Evolutionary conservation across 2,113 vertebrate species (phyloP).

Genomic region (Osmerus eperlanus): DNA sequence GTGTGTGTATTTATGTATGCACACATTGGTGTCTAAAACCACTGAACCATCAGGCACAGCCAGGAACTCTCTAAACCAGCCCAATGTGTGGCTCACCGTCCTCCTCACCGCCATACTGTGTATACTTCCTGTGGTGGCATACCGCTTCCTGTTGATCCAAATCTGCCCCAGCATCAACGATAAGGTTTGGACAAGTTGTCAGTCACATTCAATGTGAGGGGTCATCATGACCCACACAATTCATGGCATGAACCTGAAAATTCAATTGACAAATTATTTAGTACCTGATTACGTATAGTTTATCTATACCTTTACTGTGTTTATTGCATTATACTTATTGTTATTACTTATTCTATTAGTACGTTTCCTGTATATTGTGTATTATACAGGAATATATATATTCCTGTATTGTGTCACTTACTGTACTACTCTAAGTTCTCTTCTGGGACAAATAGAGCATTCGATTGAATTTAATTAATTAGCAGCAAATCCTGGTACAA

Average conservation of each 20-base stretch:
- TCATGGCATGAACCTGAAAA: too few species aligned
- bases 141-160: conserved; percentile 78
- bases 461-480: too few species aligned
- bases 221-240: background rate
- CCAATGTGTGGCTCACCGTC: conserved; percentile 83
- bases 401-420: too few species aligned
- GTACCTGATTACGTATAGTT: too few species aligned
- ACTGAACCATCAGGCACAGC: conserved; percentile 75
- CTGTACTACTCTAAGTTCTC: too few species aligned
- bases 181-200: conserved; percentile 75
- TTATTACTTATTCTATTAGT: too few species aligned
- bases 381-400: too few species aligned
- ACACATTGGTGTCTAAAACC: conserved; percentile 26
- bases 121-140: conserved; percentile 78
- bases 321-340: too few species aligned
- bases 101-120: conserved; percentile 83
- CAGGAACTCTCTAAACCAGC: conserved; percentile 82
- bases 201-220: background rate
- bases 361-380: too few species aligned
- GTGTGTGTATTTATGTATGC: conserved; percentile 20
- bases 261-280: too few species aligned
- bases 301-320: background rate
- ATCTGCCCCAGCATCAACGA: conserved; percentile 80
- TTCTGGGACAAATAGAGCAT: too few species aligned
- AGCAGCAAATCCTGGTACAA: too few species aligned